A percentile compares a stretch with the other conserved stretches of the same genome.
phyloP scores from a whole-genome alignment of 1,140 invertebrate species.

The Drosophila seguyi region DNA sequence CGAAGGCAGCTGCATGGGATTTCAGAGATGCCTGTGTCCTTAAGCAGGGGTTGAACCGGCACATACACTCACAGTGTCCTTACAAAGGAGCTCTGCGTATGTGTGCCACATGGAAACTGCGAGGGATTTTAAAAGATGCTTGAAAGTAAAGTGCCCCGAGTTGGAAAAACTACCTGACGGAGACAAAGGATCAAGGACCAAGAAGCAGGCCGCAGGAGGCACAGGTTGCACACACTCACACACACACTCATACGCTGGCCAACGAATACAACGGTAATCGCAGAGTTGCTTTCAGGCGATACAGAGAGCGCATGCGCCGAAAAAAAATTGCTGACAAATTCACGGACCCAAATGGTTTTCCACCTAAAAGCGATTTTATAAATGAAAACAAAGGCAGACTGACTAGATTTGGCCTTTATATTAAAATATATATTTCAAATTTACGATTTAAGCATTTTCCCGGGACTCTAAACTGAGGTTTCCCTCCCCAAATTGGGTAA shows the following conservation, averaged over 20 bases:
- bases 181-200: slow-evolving; percentile 56
- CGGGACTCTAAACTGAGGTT: neutral
- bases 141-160: slow-evolving; percentile 49
- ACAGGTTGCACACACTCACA: slow-evolving; percentile 60
- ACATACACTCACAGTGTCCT: slow-evolving; percentile 8
- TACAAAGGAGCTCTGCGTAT: slow-evolving; percentile 57
- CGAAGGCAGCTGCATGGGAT: slow-evolving; percentile 67
- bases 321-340: slow-evolving; percentile 70
- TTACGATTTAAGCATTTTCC: neutral
- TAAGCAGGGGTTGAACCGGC: slow-evolving; percentile 63
- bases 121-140: slow-evolving; percentile 70
- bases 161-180: slow-evolving; percentile 74
- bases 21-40: slow-evolving; percentile 45
- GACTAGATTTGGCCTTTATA: neutral
- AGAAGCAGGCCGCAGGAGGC: slow-evolving; percentile 35
- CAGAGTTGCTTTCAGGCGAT: slow-evolving; percentile 72
- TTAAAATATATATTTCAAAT: neutral
- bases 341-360: slow-evolving; percentile 25
- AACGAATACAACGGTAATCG: slow-evolving; percentile 22
- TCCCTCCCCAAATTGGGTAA: neutral
- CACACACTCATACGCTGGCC: neutral
- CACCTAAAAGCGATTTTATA: slow-evolving; percentile 56
- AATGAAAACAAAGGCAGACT: slow-evolving; percentile 50
- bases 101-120: slow-evolving; percentile 77
- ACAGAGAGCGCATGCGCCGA: slow-evolving; percentile 60